These are phyloP conservation scores for Ceriagrion tenellum DNA, from an alignment of 2,888 invertebrate genomes.

Conservation along the genomic window DNA sequence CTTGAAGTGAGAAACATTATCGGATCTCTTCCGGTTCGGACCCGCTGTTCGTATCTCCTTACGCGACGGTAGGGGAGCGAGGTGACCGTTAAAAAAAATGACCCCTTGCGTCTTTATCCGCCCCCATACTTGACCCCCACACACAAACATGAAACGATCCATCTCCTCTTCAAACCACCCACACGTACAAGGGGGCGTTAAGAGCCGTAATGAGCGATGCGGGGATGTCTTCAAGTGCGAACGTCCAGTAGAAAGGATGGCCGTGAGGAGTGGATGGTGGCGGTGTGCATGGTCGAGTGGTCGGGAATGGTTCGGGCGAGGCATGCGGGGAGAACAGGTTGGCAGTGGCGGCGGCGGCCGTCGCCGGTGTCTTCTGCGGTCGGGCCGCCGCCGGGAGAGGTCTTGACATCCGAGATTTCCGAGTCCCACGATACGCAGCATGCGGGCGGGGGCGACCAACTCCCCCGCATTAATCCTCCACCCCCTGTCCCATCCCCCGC, in stretches of 20 bases:
- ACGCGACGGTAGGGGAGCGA: neutral
- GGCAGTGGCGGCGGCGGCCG: neutral
- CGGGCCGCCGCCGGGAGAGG: constrained; percentile 7
- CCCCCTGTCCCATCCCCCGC: too few species aligned
- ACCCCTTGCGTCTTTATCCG: neutral
- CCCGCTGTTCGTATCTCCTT: constrained; percentile 29
- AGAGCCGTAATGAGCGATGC: neutral
- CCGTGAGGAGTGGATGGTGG: neutral
- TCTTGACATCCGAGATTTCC: constrained; percentile 56
- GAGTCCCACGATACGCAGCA: constrained; percentile 53
- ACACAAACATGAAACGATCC: neutral
- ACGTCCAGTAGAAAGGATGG: too few species aligned
- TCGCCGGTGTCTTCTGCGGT: neutral
- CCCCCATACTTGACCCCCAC: neutral
- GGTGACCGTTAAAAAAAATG: constrained; percentile 1
- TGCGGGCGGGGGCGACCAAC: neutral
- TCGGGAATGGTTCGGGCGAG: neutral
- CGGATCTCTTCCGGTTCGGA: neutral
- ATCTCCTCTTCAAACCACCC: neutral
- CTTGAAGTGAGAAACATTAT: constrained; percentile 29
- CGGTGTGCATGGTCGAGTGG: neutral
- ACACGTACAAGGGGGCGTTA: neutral
- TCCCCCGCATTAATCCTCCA: neutral
- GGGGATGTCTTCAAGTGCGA: neutral
- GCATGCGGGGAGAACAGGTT: neutral